Percentiles rank a stretch among this genome's conserved stretches.
Evolutionary conservation across 2,888 invertebrate species (phyloP).

Genomic region (Beris chalybata): DNA sequence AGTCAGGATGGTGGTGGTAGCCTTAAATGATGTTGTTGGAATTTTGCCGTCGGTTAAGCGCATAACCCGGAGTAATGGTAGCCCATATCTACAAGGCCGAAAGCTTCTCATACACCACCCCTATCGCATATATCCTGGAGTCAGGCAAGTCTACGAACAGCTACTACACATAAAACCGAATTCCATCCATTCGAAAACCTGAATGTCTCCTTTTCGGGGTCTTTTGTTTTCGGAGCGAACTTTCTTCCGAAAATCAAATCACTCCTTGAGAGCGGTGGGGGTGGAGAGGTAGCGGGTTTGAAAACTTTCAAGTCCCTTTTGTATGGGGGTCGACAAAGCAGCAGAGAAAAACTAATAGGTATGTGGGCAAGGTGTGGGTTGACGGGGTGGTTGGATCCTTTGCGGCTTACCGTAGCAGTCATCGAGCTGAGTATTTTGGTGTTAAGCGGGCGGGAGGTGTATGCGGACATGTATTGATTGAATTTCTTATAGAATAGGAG

Average conservation of each 20-base stretch:
- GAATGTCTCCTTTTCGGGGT: constrained; percentile 13
- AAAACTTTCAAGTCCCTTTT: no score
- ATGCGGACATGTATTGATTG: no score
- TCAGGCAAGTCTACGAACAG: no score
- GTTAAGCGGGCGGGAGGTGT: no score
- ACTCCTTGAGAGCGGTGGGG: neutral
- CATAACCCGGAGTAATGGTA: constrained; percentile 16
- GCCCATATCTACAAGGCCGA: neutral
- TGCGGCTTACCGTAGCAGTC: no score
- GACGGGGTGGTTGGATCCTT: no score
- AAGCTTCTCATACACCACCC: constrained; percentile 15
- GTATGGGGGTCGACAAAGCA: no score
- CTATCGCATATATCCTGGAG: neutral
- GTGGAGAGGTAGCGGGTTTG: no score
- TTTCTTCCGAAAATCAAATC: constrained; percentile 10
- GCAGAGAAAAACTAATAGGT: no score
- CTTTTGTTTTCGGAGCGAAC: neutral
- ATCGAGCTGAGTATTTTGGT: no score
- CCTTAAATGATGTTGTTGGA: constrained; percentile 26
- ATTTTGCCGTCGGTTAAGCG: constrained; percentile 22
- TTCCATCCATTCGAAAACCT: neutral
- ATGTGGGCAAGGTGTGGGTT: no score
- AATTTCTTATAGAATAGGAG: no score
- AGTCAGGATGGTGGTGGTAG: neutral
- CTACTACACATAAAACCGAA: neutral